These are phyloP conservation scores for Eidolon helvum DNA, from an alignment of 2,113 vertebrate species.

Conservation along the genomic window DNA sequence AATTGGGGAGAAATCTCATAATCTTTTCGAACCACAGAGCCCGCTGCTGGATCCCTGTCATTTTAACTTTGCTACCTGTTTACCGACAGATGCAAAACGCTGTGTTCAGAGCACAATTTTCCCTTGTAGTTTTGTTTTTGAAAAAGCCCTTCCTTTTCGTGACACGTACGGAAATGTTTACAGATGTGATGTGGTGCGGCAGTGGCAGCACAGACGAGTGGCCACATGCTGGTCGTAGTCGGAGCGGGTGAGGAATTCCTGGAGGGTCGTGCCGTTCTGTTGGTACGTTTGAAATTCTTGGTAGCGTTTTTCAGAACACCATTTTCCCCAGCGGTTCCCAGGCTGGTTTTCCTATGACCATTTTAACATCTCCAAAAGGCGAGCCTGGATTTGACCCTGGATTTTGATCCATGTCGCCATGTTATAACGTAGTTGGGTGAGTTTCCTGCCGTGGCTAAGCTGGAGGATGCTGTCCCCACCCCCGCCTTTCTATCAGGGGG, in stretches of 20 bases:
- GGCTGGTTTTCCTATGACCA: neutral
- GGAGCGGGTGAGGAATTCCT: neutral
- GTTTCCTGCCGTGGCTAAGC: rapidly evolving
- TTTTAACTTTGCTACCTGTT: neutral
- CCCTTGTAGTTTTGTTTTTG: neutral
- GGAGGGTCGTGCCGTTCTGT: neutral
- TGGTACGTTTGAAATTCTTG: neutral
- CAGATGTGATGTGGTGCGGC: neutral
- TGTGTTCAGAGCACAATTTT: neutral
- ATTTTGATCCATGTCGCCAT: neutral
- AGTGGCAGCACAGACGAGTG: neutral
- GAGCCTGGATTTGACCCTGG: neutral
- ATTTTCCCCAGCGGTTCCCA: neutral
- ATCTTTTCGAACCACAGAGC: neutral
- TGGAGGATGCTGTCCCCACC: neutral
- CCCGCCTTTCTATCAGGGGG: neutral
- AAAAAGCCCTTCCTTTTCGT: neutral
- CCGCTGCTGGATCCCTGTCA: neutral
- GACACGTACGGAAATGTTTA: neutral
- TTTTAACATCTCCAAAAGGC: neutral
- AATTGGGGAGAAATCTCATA: neutral
- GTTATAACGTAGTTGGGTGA: neutral
- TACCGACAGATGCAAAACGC: neutral
- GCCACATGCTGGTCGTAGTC: neutral
- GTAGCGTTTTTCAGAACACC: neutral